phyloP scores from a whole-genome alignment of 2,113 vertebrate genomes.

The Phalacrocorax pelagicus region DNA sequence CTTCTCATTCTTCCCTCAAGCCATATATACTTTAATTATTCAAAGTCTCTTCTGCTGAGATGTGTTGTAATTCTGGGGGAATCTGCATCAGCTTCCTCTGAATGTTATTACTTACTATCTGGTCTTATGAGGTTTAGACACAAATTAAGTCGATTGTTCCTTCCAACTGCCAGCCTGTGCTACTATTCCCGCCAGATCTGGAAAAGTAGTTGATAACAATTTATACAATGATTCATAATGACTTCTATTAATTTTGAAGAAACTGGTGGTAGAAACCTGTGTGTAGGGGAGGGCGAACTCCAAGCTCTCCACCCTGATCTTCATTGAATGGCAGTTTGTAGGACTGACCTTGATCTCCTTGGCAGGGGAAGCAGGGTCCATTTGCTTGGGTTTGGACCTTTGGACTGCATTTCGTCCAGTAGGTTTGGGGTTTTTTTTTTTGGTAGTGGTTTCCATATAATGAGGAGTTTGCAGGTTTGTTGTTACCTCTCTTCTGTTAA shows the following conservation, averaged over 20 bases:
- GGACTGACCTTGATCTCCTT: neutral
- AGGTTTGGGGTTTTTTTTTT: accelerated
- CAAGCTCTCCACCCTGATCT: neutral
- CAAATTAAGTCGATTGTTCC: neutral
- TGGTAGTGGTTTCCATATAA: neutral
- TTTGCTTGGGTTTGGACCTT: neutral
- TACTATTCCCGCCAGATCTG: neutral
- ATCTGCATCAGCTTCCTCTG: neutral
- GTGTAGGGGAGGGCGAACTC: neutral
- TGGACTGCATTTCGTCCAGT: neutral
- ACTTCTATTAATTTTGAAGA: neutral
- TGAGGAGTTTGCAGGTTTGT: neutral
- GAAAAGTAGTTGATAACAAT: neutral
- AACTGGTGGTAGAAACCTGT: neutral
- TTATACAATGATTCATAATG: neutral
- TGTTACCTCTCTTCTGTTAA: neutral
- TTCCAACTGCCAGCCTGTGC: neutral
- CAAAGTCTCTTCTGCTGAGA: neutral
- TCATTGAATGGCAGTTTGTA: neutral
- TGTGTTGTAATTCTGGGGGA: neutral
- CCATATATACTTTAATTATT: neutral
- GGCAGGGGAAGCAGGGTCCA: neutral
- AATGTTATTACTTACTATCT: neutral
- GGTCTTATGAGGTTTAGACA: neutral
- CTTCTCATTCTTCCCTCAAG: neutral